Conservation (phyloP, 2,888 invertebrate species). For the Thereva nobilitata region DNA sequence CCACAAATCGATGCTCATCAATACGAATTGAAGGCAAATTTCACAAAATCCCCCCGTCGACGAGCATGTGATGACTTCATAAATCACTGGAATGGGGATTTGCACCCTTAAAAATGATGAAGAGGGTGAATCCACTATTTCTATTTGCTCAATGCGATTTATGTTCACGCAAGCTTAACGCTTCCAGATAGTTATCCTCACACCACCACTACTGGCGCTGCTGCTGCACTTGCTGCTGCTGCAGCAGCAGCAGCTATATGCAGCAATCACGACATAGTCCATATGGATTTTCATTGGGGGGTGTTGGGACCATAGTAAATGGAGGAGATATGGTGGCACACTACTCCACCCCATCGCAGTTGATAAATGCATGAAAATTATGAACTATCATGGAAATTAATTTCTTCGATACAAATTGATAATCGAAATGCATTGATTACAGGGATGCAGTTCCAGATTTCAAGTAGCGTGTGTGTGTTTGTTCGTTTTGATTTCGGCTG, state of each 20-base stretch:
- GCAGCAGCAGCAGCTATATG: neutral
- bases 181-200: neutral
- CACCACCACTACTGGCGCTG: neutral
- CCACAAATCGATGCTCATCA: constrained; percentile 35
- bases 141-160: constrained; percentile 21
- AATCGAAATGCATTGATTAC: constrained; percentile 16
- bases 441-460: too few species aligned
- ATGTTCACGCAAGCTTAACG: constrained; percentile 28
- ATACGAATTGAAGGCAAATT: constrained; percentile 26
- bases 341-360: constrained; percentile 11
- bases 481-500: too few species aligned
- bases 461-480: too few species aligned
- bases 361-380: constrained; percentile 25
- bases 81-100: constrained; percentile 8
- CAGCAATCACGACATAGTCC: too few species aligned
- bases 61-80: constrained; percentile 9
- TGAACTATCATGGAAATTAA: constrained; percentile 28
- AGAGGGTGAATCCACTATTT: constrained; percentile 8
- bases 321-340: neutral
- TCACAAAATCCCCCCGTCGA: constrained; percentile 21
- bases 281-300: constrained; percentile 2
- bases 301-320: neutral
- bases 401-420: constrained; percentile 26
- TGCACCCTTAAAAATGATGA: constrained; percentile 19
- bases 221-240: neutral